phyloP scores from a whole-genome alignment of 1,140 invertebrate genomes.

The Parapsyche elsis region DNA sequence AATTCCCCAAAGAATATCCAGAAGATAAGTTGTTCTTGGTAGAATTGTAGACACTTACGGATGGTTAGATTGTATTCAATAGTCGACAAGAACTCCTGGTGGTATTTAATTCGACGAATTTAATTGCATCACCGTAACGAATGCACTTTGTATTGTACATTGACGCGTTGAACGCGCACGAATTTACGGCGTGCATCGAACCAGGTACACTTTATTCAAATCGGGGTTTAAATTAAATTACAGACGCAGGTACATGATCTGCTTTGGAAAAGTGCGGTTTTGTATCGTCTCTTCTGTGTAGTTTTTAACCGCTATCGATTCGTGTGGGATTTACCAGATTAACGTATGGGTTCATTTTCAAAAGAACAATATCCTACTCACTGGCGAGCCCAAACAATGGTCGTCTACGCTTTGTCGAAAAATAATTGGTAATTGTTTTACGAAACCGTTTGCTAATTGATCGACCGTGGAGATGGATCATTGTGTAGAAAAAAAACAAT shows the following conservation, averaged over 20 bases:
- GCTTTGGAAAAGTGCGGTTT: too few species aligned
- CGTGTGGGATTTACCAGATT: background rate
- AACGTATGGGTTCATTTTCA: background rate
- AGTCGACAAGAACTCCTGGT: too few species aligned
- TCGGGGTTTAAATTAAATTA: too few species aligned
- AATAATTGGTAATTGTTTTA: slow-evolving; percentile 29
- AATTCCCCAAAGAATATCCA: too few species aligned
- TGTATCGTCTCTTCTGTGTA: too few species aligned
- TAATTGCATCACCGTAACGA: background rate
- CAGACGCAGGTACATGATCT: too few species aligned
- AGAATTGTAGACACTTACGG: too few species aligned
- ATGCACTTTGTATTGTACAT: background rate
- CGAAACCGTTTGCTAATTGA: background rate
- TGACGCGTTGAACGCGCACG: slow-evolving; percentile 13
- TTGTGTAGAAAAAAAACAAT: background rate
- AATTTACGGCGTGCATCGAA: slow-evolving; percentile 19
- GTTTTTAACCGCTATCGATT: background rate
- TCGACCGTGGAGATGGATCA: background rate
- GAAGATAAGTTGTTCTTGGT: too few species aligned
- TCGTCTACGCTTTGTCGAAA: slow-evolving; percentile 2
- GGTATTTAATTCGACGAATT: background rate
- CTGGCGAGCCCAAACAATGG: background rate
- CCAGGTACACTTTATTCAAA: background rate
- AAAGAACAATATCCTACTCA: background rate
- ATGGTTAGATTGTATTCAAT: too few species aligned